Conservation (phyloP, 2,797 vertebrate genomes). For the Pipistrellus kuhlii region DNA sequence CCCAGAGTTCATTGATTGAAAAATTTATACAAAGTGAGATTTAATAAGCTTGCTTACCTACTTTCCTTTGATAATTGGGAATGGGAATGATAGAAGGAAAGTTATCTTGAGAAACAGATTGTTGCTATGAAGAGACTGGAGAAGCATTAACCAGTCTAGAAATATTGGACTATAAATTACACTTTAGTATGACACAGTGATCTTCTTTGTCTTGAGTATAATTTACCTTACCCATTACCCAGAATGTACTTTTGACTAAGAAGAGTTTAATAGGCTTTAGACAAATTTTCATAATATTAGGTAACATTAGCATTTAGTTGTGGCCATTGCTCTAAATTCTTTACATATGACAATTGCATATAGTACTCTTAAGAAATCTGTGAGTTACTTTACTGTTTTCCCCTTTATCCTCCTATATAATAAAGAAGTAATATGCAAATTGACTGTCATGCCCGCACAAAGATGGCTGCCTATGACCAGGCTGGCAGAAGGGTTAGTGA, state of each 20-base stretch:
- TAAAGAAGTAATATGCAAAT: too few relatives aligned
- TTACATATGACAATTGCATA: background rate
- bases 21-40: conserved; percentile 48
- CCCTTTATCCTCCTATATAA: too few relatives aligned
- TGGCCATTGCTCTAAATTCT: conserved; percentile 34
- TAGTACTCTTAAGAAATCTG: conserved; percentile 27
- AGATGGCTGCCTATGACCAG: too few relatives aligned
- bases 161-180: background rate
- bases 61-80: conserved; percentile 38
- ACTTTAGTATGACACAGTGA: background rate
- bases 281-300: conserved; percentile 17
- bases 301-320: conserved; percentile 43
- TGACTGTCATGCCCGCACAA: too few relatives aligned
- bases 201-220: conserved; percentile 48
- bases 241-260: conserved; percentile 30
- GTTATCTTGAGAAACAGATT: conserved; percentile 1
- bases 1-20: conserved; percentile 42
- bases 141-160: conserved; percentile 36
- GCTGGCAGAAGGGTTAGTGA: too few relatives aligned
- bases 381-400: background rate
- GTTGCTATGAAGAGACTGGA: background rate
- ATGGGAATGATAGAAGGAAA: conserved; percentile 37
- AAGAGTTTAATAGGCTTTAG: conserved; percentile 18
- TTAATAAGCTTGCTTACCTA: conserved; percentile 21
- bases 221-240: conserved; percentile 2